A percentile compares a stretch with the other conserved stretches of the same genome.
phyloP scores from a whole-genome alignment of 2,797 vertebrate genomes.

The Cuniculus paca region DNA sequence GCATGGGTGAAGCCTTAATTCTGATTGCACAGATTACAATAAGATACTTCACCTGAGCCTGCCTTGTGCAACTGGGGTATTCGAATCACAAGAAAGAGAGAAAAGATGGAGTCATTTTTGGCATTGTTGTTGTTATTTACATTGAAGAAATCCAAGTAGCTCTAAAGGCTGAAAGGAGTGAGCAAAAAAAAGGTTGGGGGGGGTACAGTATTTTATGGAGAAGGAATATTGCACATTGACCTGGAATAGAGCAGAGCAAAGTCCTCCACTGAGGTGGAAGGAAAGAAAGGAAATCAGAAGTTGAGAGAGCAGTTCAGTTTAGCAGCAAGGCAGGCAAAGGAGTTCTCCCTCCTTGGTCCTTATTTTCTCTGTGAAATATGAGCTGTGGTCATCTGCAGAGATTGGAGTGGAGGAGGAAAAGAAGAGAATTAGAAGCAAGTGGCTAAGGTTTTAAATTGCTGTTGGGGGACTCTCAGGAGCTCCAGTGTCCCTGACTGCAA shows the following conservation, averaged over 20 bases:
- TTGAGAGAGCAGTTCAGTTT: neutral
- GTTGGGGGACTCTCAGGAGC: slow-evolving; percentile 93
- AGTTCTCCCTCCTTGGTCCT: neutral
- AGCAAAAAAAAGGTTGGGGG: neutral
- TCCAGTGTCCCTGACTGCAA: slow-evolving; percentile 92
- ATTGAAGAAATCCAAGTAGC: neutral
- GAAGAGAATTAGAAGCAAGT: neutral
- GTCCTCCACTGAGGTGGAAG: neutral
- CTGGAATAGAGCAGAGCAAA: neutral
- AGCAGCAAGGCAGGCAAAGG: neutral
- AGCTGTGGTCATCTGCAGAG: slow-evolving; percentile 22
- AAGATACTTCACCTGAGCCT: neutral
- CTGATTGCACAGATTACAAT: neutral
- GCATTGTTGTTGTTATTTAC: neutral
- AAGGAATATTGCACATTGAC: too few species aligned
- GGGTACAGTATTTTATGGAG: neutral
- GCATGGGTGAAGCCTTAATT: neutral
- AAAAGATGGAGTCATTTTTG: neutral
- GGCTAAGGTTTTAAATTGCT: slow-evolving; percentile 81
- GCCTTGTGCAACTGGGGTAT: neutral
- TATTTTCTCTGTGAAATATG: slow-evolving; percentile 26
- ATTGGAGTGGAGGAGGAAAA: neutral
- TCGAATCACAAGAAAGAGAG: neutral
- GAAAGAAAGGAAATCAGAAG: neutral
- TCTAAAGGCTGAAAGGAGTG: neutral